Evolutionary conservation across 2,797 vertebrate species (phyloP).

Genomic region (Acipenser transmontanus): DNA sequence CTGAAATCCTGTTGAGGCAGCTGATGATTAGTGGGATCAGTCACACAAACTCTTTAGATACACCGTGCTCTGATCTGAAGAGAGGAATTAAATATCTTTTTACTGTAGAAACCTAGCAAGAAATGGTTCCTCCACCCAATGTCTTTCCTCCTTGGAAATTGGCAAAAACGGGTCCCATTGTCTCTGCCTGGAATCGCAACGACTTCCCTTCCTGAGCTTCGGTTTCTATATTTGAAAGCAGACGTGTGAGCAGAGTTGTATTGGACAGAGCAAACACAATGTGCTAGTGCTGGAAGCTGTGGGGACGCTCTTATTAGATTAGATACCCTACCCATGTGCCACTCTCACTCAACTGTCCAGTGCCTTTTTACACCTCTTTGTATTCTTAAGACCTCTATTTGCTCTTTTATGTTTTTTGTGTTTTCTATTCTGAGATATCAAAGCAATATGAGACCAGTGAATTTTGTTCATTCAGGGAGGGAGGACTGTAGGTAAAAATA

Average conservation of each 20-base stretch:
- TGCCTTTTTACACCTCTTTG: constrained; percentile 57
- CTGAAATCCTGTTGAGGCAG: neutral
- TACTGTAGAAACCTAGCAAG: too few relatives aligned
- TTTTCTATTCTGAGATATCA: constrained; percentile 6
- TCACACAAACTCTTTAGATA: neutral
- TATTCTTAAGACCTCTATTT: constrained; percentile 18
- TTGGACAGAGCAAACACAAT: neutral
- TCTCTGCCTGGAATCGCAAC: too few relatives aligned
- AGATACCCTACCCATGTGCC: constrained; percentile 37
- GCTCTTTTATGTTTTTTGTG: constrained; percentile 12
- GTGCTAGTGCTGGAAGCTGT: neutral
- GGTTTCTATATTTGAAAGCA: neutral
- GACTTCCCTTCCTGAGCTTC: too few relatives aligned
- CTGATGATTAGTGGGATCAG: neutral
- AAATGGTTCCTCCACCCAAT: too few relatives aligned
- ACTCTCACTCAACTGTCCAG: constrained; percentile 52
- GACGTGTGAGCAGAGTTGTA: neutral
- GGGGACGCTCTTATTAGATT: too few relatives aligned
- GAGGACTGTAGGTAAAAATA: neutral
- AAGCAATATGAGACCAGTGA: constrained; percentile 61
- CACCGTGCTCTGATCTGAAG: neutral
- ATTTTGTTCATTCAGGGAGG: constrained; percentile 32
- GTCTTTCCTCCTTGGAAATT: too few relatives aligned
- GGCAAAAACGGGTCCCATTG: too few relatives aligned
- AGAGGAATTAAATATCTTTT: too few relatives aligned